These are phyloP conservation scores for Meriones unguiculatus DNA, from an alignment of 2,113 vertebrate genomes.

Conservation along the genomic window DNA sequence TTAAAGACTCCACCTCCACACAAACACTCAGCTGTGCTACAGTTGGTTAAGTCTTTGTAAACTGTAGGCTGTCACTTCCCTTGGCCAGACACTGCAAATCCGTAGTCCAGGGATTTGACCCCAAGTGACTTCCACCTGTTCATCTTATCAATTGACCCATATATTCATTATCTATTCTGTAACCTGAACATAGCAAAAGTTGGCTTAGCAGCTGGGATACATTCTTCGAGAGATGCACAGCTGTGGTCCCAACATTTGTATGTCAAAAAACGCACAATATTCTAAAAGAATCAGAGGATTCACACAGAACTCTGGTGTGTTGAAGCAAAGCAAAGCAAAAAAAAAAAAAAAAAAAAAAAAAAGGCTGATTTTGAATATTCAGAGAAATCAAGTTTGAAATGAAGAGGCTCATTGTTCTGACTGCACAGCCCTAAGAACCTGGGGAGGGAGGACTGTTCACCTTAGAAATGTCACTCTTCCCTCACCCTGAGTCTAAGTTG, in stretches of 20 bases:
- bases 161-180: not conserved
- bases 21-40: not conserved
- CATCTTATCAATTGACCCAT: not conserved
- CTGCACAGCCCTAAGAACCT: not conserved
- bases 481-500: not conserved
- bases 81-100: not conserved
- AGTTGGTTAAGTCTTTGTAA: not conserved
- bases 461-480: not conserved
- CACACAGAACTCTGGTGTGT: not conserved
- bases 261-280: not conserved
- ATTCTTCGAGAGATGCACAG: not conserved
- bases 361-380: conserved; percentile 24
- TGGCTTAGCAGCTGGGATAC: not conserved
- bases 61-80: not conserved
- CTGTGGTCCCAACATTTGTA: not conserved
- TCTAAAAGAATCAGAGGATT: conserved; percentile 3
- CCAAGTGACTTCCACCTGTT: not conserved
- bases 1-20: not conserved
- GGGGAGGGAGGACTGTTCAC: not conserved
- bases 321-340: not conserved
- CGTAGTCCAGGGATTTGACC: not conserved
- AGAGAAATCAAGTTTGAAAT: not conserved
- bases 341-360: not conserved
- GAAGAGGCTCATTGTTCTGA: not conserved
- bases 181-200: not conserved